Evolutionary conservation across 2,888 invertebrate species (phyloP).

Genomic region (Ametastegia equiseti): DNA sequence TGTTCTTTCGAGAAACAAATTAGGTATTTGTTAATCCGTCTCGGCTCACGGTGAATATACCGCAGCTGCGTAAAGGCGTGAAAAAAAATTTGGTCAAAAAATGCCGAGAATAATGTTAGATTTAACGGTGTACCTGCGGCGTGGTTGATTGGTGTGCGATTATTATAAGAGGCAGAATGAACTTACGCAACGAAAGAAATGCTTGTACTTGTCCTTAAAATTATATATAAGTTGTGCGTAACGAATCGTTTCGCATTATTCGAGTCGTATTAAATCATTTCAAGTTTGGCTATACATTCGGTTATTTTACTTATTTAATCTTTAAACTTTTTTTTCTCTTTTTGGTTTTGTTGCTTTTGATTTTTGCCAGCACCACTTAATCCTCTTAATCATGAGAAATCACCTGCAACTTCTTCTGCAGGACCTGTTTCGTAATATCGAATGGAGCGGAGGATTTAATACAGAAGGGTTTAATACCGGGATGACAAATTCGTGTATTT

Average conservation of each 20-base stretch:
- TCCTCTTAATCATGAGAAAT: slow-evolving; percentile 70
- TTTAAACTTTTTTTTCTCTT: slow-evolving; percentile 45
- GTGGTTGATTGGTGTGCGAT: background rate
- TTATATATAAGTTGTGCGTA: slow-evolving; percentile 16
- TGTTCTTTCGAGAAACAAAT: no score
- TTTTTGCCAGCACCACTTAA: slow-evolving; percentile 61
- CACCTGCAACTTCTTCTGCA: slow-evolving; percentile 58
- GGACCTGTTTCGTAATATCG: slow-evolving; percentile 47
- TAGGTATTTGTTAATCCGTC: no score
- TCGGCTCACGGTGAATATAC: no score
- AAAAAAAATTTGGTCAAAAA: no score
- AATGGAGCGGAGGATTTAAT: slow-evolving; percentile 47
- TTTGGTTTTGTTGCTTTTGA: slow-evolving; percentile 48
- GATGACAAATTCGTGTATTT: slow-evolving; percentile 70
- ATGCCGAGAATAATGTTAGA: background rate
- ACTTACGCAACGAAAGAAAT: slow-evolving; percentile 2
- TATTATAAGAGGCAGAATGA: background rate
- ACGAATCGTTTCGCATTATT: slow-evolving; percentile 17
- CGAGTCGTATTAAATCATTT: slow-evolving; percentile 26
- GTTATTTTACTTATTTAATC: slow-evolving; percentile 53
- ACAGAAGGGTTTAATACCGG: slow-evolving; percentile 61
- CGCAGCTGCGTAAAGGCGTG: no score
- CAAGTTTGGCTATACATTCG: slow-evolving; percentile 45
- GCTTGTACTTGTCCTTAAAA: slow-evolving; percentile 10
- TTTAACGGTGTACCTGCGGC: background rate